phyloP scores from a whole-genome alignment of 2,888 invertebrate species.

The Zygaena filipendulae region DNA sequence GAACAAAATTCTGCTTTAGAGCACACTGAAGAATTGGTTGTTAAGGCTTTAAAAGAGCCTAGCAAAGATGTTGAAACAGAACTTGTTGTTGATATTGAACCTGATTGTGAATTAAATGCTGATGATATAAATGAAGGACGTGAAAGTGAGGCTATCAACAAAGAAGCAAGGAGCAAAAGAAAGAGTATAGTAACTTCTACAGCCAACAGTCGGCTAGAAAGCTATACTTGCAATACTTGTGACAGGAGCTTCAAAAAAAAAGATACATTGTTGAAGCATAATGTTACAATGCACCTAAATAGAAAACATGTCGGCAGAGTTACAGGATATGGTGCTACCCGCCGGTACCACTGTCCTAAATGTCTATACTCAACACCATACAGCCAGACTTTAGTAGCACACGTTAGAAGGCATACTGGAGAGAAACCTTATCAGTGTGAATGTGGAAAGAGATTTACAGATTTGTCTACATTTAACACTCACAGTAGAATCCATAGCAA shows the following conservation, averaged over 20 bases:
- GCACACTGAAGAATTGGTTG: conserved; percentile 10
- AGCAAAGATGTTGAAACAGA: background rate
- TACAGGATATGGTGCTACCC: conserved; percentile 40
- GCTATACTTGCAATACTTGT: conserved; percentile 39
- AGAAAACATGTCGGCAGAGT: conserved; percentile 42
- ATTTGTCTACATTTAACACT: conserved; percentile 47
- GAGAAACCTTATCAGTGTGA: conserved; percentile 51
- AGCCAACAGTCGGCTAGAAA: no score
- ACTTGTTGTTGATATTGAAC: background rate
- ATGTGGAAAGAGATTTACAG: conserved; percentile 56
- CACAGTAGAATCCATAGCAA: conserved; percentile 51
- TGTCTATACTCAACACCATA: conserved; percentile 53
- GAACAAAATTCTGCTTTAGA: conserved; percentile 7
- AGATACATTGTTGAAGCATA: conserved; percentile 38
- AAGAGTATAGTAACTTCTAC: no score
- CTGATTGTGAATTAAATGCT: no score
- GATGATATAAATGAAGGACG: no score
- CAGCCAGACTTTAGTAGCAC: conserved; percentile 56
- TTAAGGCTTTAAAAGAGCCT: no score
- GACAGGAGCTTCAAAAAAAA: conserved; percentile 38
- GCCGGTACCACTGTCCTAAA: conserved; percentile 49
- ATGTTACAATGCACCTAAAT: conserved; percentile 43
- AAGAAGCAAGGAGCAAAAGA: no score
- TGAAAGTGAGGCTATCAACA: no score
- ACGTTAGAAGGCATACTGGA: conserved; percentile 53